Conservation (phyloP, 1,140 invertebrate species). For the Palaemon carinicauda region DNA sequence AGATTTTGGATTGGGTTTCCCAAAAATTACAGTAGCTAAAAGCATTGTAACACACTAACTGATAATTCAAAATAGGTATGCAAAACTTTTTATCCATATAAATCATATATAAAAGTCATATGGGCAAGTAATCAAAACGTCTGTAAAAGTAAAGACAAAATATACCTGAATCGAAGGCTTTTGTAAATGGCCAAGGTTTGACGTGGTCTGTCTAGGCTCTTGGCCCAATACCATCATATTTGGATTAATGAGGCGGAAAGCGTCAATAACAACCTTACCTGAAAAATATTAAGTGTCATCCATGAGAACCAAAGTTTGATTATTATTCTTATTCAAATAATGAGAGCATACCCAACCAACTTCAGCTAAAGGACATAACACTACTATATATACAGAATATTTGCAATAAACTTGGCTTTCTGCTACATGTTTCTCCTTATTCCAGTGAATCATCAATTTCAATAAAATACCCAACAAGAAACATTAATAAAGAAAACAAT, state of each 20-base stretch:
- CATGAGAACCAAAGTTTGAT: neutral
- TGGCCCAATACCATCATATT: slow-evolving; percentile 99
- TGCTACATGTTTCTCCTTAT: too few species aligned
- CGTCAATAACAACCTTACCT: slow-evolving; percentile 93
- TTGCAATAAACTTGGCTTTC: too few species aligned
- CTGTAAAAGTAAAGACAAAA: neutral
- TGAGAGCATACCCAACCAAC: neutral
- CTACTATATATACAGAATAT: too few species aligned
- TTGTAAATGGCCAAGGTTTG: slow-evolving; percentile 97
- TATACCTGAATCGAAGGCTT: slow-evolving; percentile 94
- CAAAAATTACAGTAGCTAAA: neutral
- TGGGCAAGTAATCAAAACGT: neutral
- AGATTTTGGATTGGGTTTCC: too few species aligned
- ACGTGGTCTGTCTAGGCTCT: slow-evolving; percentile 98
- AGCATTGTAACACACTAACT: too few species aligned
- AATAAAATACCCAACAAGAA: too few species aligned
- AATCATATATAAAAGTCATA: neutral
- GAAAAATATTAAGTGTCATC: slow-evolving; percentile 36
- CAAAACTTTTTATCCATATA: too few species aligned
- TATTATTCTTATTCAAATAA: neutral
- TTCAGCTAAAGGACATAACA: too few species aligned
- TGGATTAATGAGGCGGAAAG: slow-evolving; percentile 96
- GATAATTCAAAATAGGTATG: too few species aligned
- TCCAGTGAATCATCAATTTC: too few species aligned
- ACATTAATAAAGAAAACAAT: too few species aligned